Evolutionary conservation across 2,888 invertebrate species (phyloP), one percentile per base, ranked within the genome.

Genomic region (Synanthedon formicaeformis): DNA sequence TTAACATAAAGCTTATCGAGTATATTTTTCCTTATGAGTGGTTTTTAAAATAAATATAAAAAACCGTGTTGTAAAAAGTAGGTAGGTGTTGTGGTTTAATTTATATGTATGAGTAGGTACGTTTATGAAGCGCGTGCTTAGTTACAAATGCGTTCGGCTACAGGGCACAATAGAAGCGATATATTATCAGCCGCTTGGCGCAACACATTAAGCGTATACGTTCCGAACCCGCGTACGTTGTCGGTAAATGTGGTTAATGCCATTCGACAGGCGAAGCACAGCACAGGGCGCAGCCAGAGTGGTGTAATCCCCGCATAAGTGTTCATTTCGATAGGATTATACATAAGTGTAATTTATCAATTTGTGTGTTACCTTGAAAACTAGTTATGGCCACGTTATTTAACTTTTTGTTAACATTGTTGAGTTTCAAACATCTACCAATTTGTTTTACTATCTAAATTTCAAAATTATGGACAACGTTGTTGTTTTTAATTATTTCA

Each of bases 341-440:
- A 62, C 64, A 57, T 59, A 61, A 57, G 58, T 67, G 75, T 79
- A 71, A 81, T 84, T 81, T 83, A 83, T 83, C 81, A 83, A 82
- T 81, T 78, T 64, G 63, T 64, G 61, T 53, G 58, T 60, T 57
- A n/a, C 13, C 34, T 34, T 34, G 34, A 34, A 34, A 34, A 34
- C 34, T 34, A 34, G 34, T 34, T 34, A 10, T 48, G 54, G 53
- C 52, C 58, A 56, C 60, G 55, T 57, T 34, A 34, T 34, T 34
- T 34, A 34, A 34, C 34, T 34, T 34, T 34, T 34, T 34, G 34
- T 16, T 16, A 16, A 50, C 18, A 23, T 18, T 48, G 12, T 48
- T 48, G 48, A 16, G 48, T 48, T 48, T 34, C 34, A 5, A 34
- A 34, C 34, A 34, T 34, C 34, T 34, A 34, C 34, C 34, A 34